phyloP scores from a whole-genome alignment of 1,140 invertebrate genomes.

The Trachymyrmex cornetzi region DNA sequence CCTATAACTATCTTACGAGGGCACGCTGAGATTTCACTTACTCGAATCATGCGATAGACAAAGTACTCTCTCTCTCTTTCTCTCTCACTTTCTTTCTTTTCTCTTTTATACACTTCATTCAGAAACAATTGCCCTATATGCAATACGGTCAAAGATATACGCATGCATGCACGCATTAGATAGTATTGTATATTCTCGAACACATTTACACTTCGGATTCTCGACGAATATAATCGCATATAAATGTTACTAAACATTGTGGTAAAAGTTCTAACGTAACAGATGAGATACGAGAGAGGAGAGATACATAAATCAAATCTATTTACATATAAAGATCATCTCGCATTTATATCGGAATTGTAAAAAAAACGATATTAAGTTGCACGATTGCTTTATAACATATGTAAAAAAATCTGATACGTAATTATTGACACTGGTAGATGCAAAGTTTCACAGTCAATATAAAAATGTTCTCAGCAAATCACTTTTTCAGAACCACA shows the following conservation, averaged over 20 bases:
- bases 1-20: constrained; percentile 67
- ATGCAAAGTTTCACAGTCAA: constrained; percentile 21
- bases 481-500: neutral
- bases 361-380: constrained; percentile 35
- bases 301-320: constrained; percentile 20
- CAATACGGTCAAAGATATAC: constrained; percentile 42
- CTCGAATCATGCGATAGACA: constrained; percentile 15
- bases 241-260: constrained; percentile 14
- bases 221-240: neutral
- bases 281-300: constrained; percentile 4
- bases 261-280: constrained; percentile 1
- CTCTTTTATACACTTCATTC: constrained; percentile 46
- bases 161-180: constrained; percentile 38
- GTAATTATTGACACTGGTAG: constrained; percentile 61
- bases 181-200: constrained; percentile 42
- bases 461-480: neutral
- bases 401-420: constrained; percentile 53
- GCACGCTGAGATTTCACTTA: constrained; percentile 37
- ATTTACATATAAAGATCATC: constrained; percentile 1
- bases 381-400: constrained; percentile 13
- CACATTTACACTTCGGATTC: constrained; percentile 30
- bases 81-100: neutral
- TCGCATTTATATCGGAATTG: constrained; percentile 13
- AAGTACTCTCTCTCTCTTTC: neutral
- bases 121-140: constrained; percentile 42